Evolutionary conservation across 2,113 vertebrate genomes (phyloP).

Genomic region (Amphiprion percula): DNA sequence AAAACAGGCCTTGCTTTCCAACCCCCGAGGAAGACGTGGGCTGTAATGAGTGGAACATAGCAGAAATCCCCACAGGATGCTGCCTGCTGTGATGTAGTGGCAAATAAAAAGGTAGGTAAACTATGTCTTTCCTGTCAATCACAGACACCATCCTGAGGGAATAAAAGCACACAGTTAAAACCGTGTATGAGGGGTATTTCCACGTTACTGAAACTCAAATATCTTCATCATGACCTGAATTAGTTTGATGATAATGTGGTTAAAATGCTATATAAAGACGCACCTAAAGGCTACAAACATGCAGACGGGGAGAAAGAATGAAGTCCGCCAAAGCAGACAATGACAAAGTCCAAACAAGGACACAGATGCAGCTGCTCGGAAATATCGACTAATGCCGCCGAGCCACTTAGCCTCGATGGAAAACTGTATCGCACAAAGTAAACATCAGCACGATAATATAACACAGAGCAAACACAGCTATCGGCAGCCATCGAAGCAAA

Average conservation of each 20-base stretch:
- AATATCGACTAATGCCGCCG: background rate
- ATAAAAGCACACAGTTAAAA: conserved; percentile 1
- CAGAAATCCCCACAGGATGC: conserved; percentile 45
- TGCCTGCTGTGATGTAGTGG: conserved; percentile 39
- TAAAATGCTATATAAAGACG: too few species aligned
- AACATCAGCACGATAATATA: conserved; percentile 20
- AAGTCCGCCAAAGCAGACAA: conserved; percentile 5
- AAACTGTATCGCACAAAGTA: conserved; percentile 41
- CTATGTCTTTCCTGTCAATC: conserved; percentile 57
- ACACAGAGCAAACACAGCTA: conserved; percentile 36
- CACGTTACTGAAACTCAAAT: background rate
- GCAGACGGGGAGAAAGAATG: background rate
- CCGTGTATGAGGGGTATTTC: conserved; percentile 18
- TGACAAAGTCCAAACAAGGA: conserved; percentile 39
- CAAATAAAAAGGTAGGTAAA: conserved; percentile 61
- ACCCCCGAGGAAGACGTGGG: conserved; percentile 42
- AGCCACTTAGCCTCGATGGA: conserved; percentile 42
- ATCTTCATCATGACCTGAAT: background rate
- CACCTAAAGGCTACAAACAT: background rate
- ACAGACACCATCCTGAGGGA: conserved; percentile 33
- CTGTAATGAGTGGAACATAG: conserved; percentile 61
- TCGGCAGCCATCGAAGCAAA: conserved; percentile 17
- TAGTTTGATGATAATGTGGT: too few species aligned
- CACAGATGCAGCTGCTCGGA: conserved; percentile 32
- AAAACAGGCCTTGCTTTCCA: conserved; percentile 36